Conservation (phyloP, 2,888 invertebrate species). For the Beris chalybata region DNA sequence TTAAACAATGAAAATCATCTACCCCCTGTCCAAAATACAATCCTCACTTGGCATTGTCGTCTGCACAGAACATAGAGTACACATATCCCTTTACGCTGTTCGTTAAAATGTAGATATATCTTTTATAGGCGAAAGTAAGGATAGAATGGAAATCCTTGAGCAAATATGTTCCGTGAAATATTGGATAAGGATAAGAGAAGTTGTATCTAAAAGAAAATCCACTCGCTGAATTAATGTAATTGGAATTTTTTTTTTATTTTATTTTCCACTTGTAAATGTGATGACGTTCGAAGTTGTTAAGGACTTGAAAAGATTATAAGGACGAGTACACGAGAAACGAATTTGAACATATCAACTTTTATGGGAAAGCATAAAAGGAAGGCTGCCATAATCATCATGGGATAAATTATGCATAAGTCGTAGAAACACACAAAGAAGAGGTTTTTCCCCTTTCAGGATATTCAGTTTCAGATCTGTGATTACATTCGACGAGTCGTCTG, state of each 20-base stretch:
- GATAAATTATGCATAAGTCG: conserved; percentile 34
- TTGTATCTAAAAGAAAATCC: neutral
- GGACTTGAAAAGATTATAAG: conserved; percentile 6
- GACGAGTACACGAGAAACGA: conserved; percentile 7
- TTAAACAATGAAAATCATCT: conserved; percentile 29
- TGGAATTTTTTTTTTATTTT: conserved; percentile 30
- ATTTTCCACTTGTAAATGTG: conserved; percentile 33
- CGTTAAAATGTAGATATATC: neutral
- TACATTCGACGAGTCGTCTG: conserved; percentile 17
- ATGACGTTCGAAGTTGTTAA: conserved; percentile 29
- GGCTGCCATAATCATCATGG: conserved; percentile 34
- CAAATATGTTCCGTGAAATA: neutral
- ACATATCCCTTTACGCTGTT: neutral
- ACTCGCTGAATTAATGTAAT: conserved; percentile 28
- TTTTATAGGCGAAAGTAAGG: neutral
- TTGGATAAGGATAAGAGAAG: neutral
- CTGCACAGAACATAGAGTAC: too few relatives aligned
- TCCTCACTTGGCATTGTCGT: too few relatives aligned
- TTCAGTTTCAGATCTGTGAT: conserved; percentile 24
- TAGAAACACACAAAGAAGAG: conserved; percentile 33
- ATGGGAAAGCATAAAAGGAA: conserved; percentile 25
- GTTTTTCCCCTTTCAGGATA: conserved; percentile 12
- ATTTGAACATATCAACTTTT: conserved; percentile 34
- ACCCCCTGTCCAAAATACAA: conserved; percentile 15
- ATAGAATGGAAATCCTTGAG: neutral